Evolutionary conservation across 1,140 invertebrate species (phyloP).

Genomic region (Euwallacea fornicatus): DNA sequence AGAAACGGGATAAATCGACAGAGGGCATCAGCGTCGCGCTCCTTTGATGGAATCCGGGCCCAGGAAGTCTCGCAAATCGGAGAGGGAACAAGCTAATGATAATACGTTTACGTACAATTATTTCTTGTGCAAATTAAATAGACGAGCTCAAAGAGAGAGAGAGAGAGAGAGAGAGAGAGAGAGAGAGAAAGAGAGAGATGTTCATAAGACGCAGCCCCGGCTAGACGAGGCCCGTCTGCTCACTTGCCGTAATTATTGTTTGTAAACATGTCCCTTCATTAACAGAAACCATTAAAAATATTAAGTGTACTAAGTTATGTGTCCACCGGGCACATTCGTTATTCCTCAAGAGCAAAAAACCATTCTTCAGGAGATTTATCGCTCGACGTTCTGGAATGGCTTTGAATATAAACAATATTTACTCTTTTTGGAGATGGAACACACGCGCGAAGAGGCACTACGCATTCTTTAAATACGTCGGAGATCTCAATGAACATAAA

Average conservation of each 20-base stretch:
- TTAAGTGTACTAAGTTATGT: conserved; percentile 16
- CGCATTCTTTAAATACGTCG: conserved; percentile 19
- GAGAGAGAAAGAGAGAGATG: background rate
- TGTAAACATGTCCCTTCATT: background rate
- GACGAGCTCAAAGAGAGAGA: background rate
- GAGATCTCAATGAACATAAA: conserved; percentile 28
- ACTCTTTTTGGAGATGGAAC: conserved; percentile 13
- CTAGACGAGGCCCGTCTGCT: too few relatives aligned
- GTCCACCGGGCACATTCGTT: background rate
- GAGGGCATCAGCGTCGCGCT: conserved; percentile 40
- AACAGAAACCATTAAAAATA: conserved; percentile 18
- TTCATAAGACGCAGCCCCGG: too few relatives aligned
- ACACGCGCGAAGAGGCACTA: conserved; percentile 26
- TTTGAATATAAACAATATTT: conserved; percentile 28
- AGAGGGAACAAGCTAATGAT: conserved; percentile 48
- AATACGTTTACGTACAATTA: conserved; percentile 53
- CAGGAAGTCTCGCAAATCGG: conserved; percentile 36
- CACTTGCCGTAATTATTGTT: too few relatives aligned
- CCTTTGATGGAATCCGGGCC: conserved; percentile 42
- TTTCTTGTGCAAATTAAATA: conserved; percentile 49
- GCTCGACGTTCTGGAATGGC: conserved; percentile 5
- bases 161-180: too few relatives aligned
- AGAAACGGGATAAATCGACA: conserved; percentile 45
- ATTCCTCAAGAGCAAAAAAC: background rate
- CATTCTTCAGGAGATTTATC: conserved; percentile 19